Evolutionary conservation across 2,888 invertebrate species (phyloP).

Genomic region (Troides helena): DNA sequence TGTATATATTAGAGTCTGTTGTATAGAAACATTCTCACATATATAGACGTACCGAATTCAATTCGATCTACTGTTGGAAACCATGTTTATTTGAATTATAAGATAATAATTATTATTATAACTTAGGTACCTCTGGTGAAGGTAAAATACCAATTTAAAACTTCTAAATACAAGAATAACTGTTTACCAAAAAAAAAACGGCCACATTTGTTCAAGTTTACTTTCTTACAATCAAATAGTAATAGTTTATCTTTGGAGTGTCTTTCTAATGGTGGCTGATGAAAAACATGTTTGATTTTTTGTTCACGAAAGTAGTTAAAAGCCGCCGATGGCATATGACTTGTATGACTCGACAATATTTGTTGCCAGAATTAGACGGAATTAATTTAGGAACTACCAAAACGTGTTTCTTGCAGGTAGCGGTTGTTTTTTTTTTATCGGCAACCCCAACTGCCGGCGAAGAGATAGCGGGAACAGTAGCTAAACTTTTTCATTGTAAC

Average conservation of each 20-base stretch:
- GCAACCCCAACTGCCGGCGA: conserved; percentile 46
- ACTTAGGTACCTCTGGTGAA: too few relatives aligned
- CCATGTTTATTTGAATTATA: too few relatives aligned
- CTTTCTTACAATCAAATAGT: conserved; percentile 32
- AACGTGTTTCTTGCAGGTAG: conserved; percentile 63
- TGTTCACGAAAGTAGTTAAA: conserved; percentile 50
- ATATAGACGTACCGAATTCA: too few relatives aligned
- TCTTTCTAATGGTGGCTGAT: conserved; percentile 67
- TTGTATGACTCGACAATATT: conserved; percentile 70
- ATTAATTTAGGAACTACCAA: conserved; percentile 69
- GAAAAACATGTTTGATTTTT: conserved; percentile 63
- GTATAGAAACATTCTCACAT: too few relatives aligned
- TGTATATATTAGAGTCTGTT: too few relatives aligned
- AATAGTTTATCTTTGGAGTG: conserved; percentile 69
- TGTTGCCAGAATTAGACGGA: conserved; percentile 61
- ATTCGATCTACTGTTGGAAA: too few relatives aligned
- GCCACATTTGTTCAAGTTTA: conserved; percentile 30
- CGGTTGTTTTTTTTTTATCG: conserved; percentile 49
- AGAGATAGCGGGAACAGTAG: conserved; percentile 68
- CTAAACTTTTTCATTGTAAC: conserved; percentile 64
- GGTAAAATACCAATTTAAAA: too few relatives aligned
- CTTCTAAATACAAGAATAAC: not conserved
- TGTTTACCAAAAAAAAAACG: conserved; percentile 1
- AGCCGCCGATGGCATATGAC: conserved; percentile 63
- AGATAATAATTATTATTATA: too few relatives aligned